These are phyloP conservation scores for Cheiracanthium punctorium DNA, from an alignment of 2,888 invertebrate species.

Conservation along the genomic window DNA sequence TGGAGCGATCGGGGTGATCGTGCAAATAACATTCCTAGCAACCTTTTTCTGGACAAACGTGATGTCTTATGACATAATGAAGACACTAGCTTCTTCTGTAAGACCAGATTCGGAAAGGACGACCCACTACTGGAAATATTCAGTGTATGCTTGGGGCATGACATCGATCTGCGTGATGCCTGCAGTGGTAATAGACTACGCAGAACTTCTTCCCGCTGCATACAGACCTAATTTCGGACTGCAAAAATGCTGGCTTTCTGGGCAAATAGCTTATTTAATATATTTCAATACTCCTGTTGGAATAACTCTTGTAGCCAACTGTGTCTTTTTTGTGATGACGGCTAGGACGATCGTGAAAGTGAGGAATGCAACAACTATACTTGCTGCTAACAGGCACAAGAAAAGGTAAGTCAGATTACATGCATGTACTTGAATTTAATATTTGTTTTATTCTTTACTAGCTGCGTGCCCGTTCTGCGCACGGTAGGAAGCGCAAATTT, in stretches of 20 bases:
- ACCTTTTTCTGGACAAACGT: conserved; percentile 77
- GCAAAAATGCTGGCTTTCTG: conserved; percentile 70
- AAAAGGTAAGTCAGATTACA: conserved; percentile 53
- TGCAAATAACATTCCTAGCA: conserved; percentile 75
- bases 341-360: conserved; percentile 59
- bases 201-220: conserved; percentile 27
- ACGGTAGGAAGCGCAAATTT: no score
- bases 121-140: conserved; percentile 56
- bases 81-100: conserved; percentile 70
- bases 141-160: conserved; percentile 62
- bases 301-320: conserved; percentile 60
- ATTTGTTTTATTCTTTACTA: no score
- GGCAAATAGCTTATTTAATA: conserved; percentile 65
- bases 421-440: no score
- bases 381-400: conserved; percentile 59
- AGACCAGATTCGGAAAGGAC: conserved; percentile 10
- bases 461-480: no score
- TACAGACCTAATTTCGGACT: conserved; percentile 65
- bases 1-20: conserved; percentile 73
- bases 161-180: conserved; percentile 46
- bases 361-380: conserved; percentile 48
- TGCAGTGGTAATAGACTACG: conserved; percentile 52
- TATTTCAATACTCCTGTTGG: conserved; percentile 71
- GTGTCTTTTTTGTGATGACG: conserved; percentile 65
- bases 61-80: conserved; percentile 75